phyloP scores from a whole-genome alignment of 2,797 vertebrate genomes.

The Lateolabrax maculatus region DNA sequence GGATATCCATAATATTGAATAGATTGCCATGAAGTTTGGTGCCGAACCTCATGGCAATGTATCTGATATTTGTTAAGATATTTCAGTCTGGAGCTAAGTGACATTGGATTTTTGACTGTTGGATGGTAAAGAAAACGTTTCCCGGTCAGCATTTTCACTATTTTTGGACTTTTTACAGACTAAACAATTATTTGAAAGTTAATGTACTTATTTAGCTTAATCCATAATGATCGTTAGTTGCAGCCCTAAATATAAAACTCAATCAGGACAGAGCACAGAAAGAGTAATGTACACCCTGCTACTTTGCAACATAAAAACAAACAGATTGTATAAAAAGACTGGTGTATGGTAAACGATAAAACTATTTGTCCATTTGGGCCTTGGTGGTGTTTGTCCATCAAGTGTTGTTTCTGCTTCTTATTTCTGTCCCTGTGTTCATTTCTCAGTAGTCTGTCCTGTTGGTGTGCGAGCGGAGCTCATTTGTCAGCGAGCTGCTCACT shows the following conservation, averaged over 20 bases:
- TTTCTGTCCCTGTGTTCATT: slow-evolving; percentile 22
- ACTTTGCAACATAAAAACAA: background rate
- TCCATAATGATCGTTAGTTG: background rate
- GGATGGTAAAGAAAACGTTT: too few species aligned
- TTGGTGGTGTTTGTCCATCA: slow-evolving; percentile 24
- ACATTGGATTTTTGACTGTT: too few species aligned
- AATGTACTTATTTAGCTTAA: background rate
- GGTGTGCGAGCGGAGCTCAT: slow-evolving; percentile 39
- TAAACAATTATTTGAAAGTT: background rate
- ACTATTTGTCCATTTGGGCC: background rate
- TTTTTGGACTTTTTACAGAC: background rate
- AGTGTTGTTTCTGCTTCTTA: slow-evolving; percentile 15
- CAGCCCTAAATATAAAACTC: background rate
- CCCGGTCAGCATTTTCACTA: background rate
- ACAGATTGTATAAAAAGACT: background rate
- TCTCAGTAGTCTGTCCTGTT: slow-evolving; percentile 1
- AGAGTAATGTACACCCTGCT: background rate
- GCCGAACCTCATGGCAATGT: background rate
- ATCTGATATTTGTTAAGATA: background rate
- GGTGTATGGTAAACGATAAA: background rate
- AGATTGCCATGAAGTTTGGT: too few species aligned
- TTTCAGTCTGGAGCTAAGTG: background rate
- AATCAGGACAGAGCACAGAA: background rate
- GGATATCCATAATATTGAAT: too few species aligned
- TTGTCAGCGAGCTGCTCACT: slow-evolving; percentile 61